Evolutionary conservation across 2,888 invertebrate species (phyloP).

Genomic region (Limnephilus rhombicus): DNA sequence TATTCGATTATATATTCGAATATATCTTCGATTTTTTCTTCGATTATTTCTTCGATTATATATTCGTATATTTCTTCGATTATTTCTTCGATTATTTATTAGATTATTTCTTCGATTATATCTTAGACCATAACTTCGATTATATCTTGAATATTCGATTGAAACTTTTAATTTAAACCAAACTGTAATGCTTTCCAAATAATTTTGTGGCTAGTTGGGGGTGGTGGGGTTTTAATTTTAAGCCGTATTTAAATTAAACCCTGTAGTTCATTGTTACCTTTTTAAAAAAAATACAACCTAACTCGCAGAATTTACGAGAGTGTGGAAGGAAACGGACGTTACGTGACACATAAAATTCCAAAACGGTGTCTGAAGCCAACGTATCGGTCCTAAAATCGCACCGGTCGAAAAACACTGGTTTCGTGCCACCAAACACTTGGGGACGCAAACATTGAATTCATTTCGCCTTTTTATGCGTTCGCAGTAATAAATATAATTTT

Average conservation of each 20-base stretch:
- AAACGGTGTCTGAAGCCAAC: background rate
- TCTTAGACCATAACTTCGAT: too few species aligned
- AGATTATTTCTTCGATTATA: too few species aligned
- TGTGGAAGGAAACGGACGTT: background rate
- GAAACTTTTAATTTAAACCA: too few species aligned
- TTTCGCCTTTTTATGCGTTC: background rate
- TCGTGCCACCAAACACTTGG: background rate
- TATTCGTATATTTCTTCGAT: too few species aligned
- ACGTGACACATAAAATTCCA: background rate
- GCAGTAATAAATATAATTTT: background rate
- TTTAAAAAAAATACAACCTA: background rate
- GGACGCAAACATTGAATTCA: background rate
- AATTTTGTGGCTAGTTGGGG: too few species aligned
- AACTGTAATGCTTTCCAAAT: too few species aligned
- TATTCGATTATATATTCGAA: too few species aligned
- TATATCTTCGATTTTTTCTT: too few species aligned
- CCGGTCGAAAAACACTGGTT: background rate
- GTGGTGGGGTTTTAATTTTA: too few species aligned
- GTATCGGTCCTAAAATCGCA: background rate
- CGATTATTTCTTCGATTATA: too few species aligned
- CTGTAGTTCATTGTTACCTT: background rate
- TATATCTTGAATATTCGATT: too few species aligned
- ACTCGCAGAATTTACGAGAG: background rate
- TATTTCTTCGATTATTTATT: too few species aligned
- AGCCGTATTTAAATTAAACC: background rate